Base-by-base conservation (phyloP, 2,797 vertebrate genomes). In the Lutjanus argentimaculatus region DNA sequence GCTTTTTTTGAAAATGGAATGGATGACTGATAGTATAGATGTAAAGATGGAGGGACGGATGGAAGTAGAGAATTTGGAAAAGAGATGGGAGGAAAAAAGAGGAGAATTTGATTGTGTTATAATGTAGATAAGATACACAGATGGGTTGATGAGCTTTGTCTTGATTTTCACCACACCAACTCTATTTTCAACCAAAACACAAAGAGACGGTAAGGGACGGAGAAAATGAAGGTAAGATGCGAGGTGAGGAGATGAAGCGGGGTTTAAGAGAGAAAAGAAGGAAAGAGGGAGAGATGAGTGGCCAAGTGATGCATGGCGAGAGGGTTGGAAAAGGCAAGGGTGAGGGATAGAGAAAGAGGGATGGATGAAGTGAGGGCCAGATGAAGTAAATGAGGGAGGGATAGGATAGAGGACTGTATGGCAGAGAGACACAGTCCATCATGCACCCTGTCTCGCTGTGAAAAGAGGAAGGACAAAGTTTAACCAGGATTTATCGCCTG, bases 381-480 rank as follows among this genome's bases (percentile, higher is more conserved):
- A 78, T 75, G 86, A 80, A 79, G 83, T 85, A 87, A 92, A 90
- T 55, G 89, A 87, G 79, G 79, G 83, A 85, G 72, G 73, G 85
- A 82, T 67, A 1, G 69, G 77, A 84, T 68, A 53, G 75, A 84
- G 79, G 87, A 81, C 78, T 85, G 77, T 77, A 76, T 70, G 70
- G 81, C 66, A 62, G 71, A 85, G 87, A 91, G 85, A 93, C 76
- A 88, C 87, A 82, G 90, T 93, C 87, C 91, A 94, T 94, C 92
- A 93, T 91, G 87, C 74, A 82, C 66, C 75, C 76, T 85, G 91
- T 91, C 92, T 88, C 36, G 16, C 84, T 68, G 58, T 88, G 91
- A 93, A 91, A 90, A 91, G 89, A 92, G 85, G 92, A 94, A 94
- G 93, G 93, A 92, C 93, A 91, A 91, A 91, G 86, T 93, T 92